Evolutionary conservation across 2,888 invertebrate species (phyloP).

Genomic region (Teleogryllus oceanicus): DNA sequence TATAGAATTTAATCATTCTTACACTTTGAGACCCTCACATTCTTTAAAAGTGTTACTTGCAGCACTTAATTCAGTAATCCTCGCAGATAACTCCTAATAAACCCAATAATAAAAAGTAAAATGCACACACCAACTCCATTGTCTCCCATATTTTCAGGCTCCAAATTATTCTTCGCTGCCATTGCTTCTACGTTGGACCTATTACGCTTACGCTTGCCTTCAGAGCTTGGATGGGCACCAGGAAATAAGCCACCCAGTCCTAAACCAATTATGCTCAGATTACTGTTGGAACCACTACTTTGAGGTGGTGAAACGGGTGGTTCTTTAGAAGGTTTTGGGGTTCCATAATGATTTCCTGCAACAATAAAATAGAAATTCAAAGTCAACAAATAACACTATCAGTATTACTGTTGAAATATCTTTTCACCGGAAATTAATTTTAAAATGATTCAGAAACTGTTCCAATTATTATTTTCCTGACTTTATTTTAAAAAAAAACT

Average conservation of each 20-base stretch:
- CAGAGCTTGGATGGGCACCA: conserved; percentile 53
- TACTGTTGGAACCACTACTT: conserved; percentile 37
- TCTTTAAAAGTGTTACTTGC: no score
- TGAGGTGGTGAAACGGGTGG: conserved; percentile 42
- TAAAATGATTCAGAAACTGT: background rate
- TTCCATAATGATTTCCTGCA: conserved; percentile 59
- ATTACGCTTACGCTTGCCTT: conserved; percentile 54
- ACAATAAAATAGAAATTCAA: conserved; percentile 22
- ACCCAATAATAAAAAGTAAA: no score
- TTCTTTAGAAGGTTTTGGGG: conserved; percentile 53
- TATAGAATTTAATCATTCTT: no score
- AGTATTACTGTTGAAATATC: background rate
- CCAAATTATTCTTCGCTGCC: conserved; percentile 46
- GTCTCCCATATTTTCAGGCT: conserved; percentile 37
- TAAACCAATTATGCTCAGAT: conserved; percentile 33
- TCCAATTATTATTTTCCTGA: no score
- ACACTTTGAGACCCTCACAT: no score
- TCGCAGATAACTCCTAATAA: no score
- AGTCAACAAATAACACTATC: background rate
- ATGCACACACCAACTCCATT: background rate
- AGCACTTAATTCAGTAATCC: no score
- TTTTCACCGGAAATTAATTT: background rate
- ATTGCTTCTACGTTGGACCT: conserved; percentile 56
- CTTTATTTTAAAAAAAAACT: no score
- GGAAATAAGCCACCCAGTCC: conserved; percentile 46